Conservation (phyloP, 2,113 vertebrate species). For the Neodontobutis hainanensis region DNA sequence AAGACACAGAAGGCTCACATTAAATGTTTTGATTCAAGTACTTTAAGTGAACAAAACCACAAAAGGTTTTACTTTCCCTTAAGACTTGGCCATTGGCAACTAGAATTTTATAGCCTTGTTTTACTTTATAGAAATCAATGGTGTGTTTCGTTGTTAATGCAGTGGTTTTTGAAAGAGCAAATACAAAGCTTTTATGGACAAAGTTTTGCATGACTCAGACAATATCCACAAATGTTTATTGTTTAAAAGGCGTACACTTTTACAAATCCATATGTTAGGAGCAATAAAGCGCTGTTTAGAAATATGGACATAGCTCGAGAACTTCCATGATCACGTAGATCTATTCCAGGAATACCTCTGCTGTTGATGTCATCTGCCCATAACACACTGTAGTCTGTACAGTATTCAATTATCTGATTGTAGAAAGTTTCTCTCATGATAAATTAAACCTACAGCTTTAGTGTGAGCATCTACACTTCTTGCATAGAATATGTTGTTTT, state of each 20-base stretch:
- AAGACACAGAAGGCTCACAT: not conserved
- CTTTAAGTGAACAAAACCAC: conserved; percentile 8
- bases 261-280: no score
- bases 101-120: not conserved
- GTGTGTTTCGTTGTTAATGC: not conserved
- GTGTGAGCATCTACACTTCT: conserved; percentile 6
- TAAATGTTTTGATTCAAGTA: not conserved
- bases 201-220: no score
- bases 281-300: no score
- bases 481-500: not conserved
- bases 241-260: no score
- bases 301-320: no score
- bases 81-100: not conserved
- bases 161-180: not conserved
- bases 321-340: no score
- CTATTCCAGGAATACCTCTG: not conserved
- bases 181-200: no score
- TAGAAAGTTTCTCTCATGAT: not conserved
- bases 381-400: not conserved
- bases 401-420: not conserved
- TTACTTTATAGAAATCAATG: conserved; percentile 1
- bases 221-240: no score
- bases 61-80: not conserved
- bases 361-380: not conserved
- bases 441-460: not conserved